Evolutionary conservation across 2,888 invertebrate species (phyloP), one percentile per base, ranked within the genome.

Genomic region (Argyresthia albistria): DNA sequence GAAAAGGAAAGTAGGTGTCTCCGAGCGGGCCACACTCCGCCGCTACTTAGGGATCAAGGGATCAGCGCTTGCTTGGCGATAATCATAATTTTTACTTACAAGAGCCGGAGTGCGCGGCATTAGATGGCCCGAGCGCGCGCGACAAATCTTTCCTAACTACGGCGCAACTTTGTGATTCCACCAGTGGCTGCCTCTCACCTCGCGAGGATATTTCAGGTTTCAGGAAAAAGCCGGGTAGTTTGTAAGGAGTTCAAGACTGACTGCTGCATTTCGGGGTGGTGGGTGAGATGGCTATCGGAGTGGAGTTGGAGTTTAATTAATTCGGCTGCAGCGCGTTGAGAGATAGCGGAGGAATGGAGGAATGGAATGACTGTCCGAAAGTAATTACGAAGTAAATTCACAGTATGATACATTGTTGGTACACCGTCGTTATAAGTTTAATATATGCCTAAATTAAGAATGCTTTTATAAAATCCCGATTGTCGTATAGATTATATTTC

Each of bases 1-100:
- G 84, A 84, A 84, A 84, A 84, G 80, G 82, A 83, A 84, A 51
- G 51, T 51, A 51, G 42, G 12, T 45, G 36, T 35, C 48, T 76
- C 78, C 73, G 69, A 60, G 67, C 62, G 64, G 66, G 43, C 62
- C 63, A 35, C 35, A 12, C 35, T 35, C 35, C 35, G 73, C 81
- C 83, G 83, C 82, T 84, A 84, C 83, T 82, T 78, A 72, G 69
- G 84, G 87, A 81, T 87, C 83, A 87, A 84, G 71, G 73, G 87
- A 76, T 86, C 83, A 81, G 73, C 67, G 71, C 80, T 73, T 25
- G 70, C 72, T 73, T 25, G 78, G 82, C 82, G 83, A 87, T 87
- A 87, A 87, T 86, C 86, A 87, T 87, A 87, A 87, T 87, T 87
- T 87, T 87, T 87, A 87, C 86, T 87, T 87, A 87, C 86, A 79